These are phyloP conservation scores for Antennarius maculatus DNA, from an alignment of 2,797 vertebrate species.

Conservation along the genomic window DNA sequence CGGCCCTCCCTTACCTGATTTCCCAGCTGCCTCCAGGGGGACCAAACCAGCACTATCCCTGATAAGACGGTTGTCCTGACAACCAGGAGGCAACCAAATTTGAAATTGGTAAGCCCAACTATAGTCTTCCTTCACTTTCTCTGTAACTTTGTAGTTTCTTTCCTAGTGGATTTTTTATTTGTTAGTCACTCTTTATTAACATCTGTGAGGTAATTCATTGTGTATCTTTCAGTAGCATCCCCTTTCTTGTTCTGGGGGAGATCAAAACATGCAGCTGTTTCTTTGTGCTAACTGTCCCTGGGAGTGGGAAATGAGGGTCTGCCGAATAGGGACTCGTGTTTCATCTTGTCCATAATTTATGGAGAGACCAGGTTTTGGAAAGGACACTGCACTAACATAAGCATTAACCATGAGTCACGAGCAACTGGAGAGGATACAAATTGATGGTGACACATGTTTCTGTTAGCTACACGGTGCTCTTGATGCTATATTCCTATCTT, in stretches of 20 bases:
- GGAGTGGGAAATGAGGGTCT: conserved; percentile 65
- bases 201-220: conserved; percentile 32
- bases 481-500: conserved; percentile 33
- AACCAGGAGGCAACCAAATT: conserved; percentile 66
- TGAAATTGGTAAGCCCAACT: conserved; percentile 48
- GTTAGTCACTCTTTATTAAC: conserved; percentile 34
- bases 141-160: conserved; percentile 70
- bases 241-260: conserved; percentile 30
- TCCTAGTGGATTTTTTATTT: conserved; percentile 29
- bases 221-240: conserved; percentile 32
- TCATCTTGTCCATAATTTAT: conserved; percentile 77
- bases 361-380: conserved; percentile 63
- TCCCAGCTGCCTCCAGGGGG: conserved; percentile 69
- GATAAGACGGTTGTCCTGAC: conserved; percentile 77
- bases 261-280: conserved; percentile 39
- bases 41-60: conserved; percentile 41
- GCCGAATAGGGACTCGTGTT: conserved; percentile 63
- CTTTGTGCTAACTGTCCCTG: conserved; percentile 55
- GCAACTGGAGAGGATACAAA: conserved; percentile 54
- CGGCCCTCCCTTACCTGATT: conserved; percentile 69
- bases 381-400: conserved; percentile 62
- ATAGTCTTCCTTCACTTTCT: conserved; percentile 24
- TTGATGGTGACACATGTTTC: conserved; percentile 64
- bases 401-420: conserved; percentile 64
- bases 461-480: conserved; percentile 31